Evolutionary conservation across 2,113 vertebrate species (phyloP).

Genomic region (Aegithalos caudatus): DNA sequence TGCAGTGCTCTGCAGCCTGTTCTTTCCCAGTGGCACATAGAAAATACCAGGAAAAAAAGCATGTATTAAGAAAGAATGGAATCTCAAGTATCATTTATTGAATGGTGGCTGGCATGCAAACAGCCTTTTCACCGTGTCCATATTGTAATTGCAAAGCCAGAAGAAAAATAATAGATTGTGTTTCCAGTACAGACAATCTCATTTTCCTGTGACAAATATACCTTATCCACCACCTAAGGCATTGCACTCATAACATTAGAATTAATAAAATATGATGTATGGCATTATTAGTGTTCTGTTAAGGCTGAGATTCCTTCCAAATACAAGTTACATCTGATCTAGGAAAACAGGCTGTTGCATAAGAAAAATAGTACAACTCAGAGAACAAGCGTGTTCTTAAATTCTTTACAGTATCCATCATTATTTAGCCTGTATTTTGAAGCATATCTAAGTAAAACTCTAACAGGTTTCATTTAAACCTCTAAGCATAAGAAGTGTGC

Average conservation of each 20-base stretch:
- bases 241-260: constrained; percentile 25
- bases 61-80: not conserved
- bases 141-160: constrained; percentile 52
- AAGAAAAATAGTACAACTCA: not conserved
- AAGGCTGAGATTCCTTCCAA: not conserved
- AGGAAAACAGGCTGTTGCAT: not conserved
- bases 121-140: constrained; percentile 41
- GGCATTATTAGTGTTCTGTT: constrained; percentile 22
- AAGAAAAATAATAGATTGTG: constrained; percentile 52
- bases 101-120: not conserved
- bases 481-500: not conserved
- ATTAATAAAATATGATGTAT: constrained; percentile 58
- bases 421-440: not conserved
- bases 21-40: not conserved
- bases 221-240: constrained; percentile 52
- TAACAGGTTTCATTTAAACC: not conserved
- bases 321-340: not conserved
- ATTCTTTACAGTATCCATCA: not conserved
- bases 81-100: constrained; percentile 34
- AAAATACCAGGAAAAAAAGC: constrained; percentile 20
- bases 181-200: constrained; percentile 38
- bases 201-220: constrained; percentile 64
- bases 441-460: not conserved
- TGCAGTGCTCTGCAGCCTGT: constrained; percentile 30
- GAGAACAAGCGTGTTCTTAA: not conserved